Evolutionary conservation across 2,888 invertebrate species (phyloP).

Genomic region (Acanthopleura granulata): DNA sequence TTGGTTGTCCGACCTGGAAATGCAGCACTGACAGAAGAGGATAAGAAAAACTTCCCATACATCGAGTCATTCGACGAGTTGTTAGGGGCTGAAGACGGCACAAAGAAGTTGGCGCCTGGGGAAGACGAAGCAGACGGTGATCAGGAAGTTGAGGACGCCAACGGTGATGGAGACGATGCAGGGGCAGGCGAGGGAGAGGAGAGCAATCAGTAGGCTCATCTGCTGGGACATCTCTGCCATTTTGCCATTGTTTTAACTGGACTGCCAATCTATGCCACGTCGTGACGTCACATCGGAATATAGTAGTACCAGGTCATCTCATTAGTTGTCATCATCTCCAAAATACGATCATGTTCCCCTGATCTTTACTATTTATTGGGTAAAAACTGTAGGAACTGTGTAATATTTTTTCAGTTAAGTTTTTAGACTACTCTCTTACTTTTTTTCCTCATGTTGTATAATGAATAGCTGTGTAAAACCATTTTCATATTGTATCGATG

Average conservation of each 20-base stretch:
- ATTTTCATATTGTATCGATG: not conserved
- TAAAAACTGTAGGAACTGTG: not conserved
- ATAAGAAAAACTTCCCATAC: slow-evolving; percentile 54
- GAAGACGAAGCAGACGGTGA: slow-evolving; percentile 42
- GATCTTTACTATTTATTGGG: slow-evolving; percentile 5
- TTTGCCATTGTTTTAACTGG: not conserved
- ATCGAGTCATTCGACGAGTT: slow-evolving; percentile 61
- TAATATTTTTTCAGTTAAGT: not conserved
- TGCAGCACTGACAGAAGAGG: slow-evolving; percentile 77
- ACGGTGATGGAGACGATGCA: slow-evolving; percentile 47
- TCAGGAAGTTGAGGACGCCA: slow-evolving; percentile 42
- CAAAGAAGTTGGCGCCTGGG: slow-evolving; percentile 39
- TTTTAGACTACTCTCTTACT: not conserved
- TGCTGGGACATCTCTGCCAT: too few species aligned
- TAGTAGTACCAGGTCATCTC: slow-evolving; percentile 1
- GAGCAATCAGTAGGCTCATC: slow-evolving; percentile 14
- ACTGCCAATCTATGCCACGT: not conserved
- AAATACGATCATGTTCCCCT: not conserved
- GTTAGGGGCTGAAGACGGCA: slow-evolving; percentile 55
- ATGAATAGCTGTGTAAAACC: slow-evolving; percentile 1
- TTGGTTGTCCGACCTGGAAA: slow-evolving; percentile 87
- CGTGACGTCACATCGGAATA: not conserved
- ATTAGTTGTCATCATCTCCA: not conserved
- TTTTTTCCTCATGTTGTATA: not conserved
- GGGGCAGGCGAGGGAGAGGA: slow-evolving; percentile 33